Conservation (phyloP, 2,113 vertebrate genomes). For the Tetrao urogallus region DNA sequence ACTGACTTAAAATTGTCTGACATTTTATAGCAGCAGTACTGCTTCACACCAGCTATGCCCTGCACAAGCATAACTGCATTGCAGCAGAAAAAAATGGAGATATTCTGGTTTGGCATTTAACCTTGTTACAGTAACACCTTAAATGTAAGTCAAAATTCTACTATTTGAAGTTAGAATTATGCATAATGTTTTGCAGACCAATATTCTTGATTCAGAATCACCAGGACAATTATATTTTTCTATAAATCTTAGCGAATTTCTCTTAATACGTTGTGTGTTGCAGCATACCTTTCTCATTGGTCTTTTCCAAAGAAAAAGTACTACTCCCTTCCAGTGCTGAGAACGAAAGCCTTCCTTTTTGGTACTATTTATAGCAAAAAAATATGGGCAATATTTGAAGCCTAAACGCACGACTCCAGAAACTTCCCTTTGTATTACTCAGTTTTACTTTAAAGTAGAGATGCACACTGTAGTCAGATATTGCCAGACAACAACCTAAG, state of each 20-base stretch:
- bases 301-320: background rate
- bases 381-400: background rate
- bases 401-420: background rate
- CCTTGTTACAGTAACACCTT: background rate
- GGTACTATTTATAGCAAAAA: background rate
- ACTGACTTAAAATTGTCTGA: background rate
- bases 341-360: background rate
- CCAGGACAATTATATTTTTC: background rate
- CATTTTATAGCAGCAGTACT: background rate
- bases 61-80: background rate
- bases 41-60: background rate
- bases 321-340: background rate
- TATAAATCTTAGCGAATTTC: background rate
- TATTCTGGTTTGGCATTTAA: background rate
- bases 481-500: background rate
- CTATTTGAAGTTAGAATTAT: background rate
- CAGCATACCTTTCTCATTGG: background rate
- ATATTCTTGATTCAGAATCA: background rate
- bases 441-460: background rate
- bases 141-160: background rate
- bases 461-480: background rate
- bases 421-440: background rate
- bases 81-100: background rate
- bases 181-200: background rate
- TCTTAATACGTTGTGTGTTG: background rate